Percentiles rank a stretch among this genome's conserved stretches.
Conservation (phyloP, 1,140 invertebrate genomes). For the Zaprionus camerounensis region DNA sequence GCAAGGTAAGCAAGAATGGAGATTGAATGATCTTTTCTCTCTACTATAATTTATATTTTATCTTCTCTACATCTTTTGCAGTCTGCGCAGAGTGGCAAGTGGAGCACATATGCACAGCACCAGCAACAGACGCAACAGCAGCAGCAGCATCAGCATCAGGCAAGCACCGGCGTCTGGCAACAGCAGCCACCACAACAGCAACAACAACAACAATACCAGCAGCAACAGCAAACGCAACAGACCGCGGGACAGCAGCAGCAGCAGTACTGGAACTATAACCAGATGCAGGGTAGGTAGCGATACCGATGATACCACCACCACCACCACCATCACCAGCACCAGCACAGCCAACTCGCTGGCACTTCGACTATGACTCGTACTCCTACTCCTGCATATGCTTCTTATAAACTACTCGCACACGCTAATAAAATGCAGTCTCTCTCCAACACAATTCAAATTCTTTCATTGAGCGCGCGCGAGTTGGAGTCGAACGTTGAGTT, state of each 20-base stretch:
- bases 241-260: constrained; percentile 72
- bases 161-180: constrained; percentile 59
- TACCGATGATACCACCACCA: constrained; percentile 14
- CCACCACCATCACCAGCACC: background rate
- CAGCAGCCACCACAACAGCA: constrained; percentile 56
- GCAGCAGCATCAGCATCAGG: constrained; percentile 56
- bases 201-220: constrained; percentile 44
- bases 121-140: constrained; percentile 62
- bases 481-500: constrained; percentile 1
- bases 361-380: background rate
- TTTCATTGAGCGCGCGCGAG: constrained; percentile 7
- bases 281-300: constrained; percentile 72
- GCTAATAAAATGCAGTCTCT: constrained; percentile 34
- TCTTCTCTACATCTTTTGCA: background rate
- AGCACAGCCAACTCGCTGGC: background rate
- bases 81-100: constrained; percentile 71
- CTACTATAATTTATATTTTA: background rate
- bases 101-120: constrained; percentile 75
- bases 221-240: constrained; percentile 65
- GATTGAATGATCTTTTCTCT: background rate
- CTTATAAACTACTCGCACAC: constrained; percentile 34
- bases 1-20: constrained; percentile 39
- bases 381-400: constrained; percentile 17
- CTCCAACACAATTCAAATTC: constrained; percentile 25
- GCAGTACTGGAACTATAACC: constrained; percentile 79